Base-by-base conservation (phyloP, 2,797 vertebrate species). In the Pseudochromis fuscus region DNA sequence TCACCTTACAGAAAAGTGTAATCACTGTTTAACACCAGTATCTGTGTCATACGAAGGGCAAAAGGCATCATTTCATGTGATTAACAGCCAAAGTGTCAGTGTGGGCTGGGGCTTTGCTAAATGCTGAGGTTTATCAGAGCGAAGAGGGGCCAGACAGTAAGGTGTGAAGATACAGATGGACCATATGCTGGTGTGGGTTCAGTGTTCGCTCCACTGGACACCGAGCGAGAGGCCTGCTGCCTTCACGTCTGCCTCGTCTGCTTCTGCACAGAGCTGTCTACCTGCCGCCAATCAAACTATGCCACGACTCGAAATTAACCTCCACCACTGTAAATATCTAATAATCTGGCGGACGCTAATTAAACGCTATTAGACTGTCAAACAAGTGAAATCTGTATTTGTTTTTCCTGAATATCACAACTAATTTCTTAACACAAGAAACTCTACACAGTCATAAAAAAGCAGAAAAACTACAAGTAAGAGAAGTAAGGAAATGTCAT, bases 181-280 rank as follows among this genome's bases (percentile, higher is more conserved):
- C 91, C 93, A 94, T 93, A 94, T 94, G 94, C 75, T 91, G 81
- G 79, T 55, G 65, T 63, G 79, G 83, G 79, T 53, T 85, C 51
- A 38, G 61, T 77, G 64, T 85, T 77, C 71, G 87, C 91, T 93
- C 77, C 81, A 88, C 44, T 82, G 83, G 84, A 79, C 79, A 81
- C 67, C 51, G 78, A 87, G 75, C 67, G 87, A 87, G 79, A 81
- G 79, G 76, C 92, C 92, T 85, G 88, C 93, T 94, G 93, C 87
- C 90, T 70, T 70, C 58, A 75, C 89, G 88, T 93, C 93, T 93
- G 93, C 75, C 74, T 70, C 13, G 80, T 86, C 89, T 86, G 81
- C 66, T 37, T 79, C 57, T 37, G 37, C 40, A 35, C 50, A 3
- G 19, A 21, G 55, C 46, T 58, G 31, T 56, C 8, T 58, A 75